phyloP scores from a whole-genome alignment of 2,113 vertebrate genomes.

The Leptodactylus fuscus region DNA sequence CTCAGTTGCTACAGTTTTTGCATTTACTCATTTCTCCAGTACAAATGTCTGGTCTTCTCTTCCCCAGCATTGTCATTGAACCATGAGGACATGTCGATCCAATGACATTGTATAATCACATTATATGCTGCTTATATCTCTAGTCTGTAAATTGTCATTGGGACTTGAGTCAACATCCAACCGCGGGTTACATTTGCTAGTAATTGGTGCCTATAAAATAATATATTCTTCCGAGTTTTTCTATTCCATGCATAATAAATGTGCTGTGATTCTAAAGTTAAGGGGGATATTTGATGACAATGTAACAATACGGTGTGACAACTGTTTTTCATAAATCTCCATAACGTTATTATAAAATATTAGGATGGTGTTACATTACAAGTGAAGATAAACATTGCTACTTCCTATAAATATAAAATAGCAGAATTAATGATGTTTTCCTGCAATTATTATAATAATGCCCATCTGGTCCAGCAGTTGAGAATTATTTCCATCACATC shows the following conservation, averaged over 20 bases:
- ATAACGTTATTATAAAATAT: neutral
- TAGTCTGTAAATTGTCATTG: neutral
- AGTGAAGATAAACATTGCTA: neutral
- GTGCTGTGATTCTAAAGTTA: neutral
- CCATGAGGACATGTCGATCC: neutral
- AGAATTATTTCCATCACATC: neutral
- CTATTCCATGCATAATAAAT: neutral
- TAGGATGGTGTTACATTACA: neutral
- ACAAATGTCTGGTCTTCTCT: neutral
- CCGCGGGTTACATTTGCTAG: neutral
- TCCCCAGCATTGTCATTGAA: neutral
- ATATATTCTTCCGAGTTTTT: neutral
- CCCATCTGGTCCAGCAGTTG: neutral
- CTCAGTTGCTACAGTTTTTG: neutral
- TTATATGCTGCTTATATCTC: neutral
- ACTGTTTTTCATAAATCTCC: neutral
- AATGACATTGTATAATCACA: neutral
- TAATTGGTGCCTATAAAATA: neutral
- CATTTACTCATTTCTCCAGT: neutral
- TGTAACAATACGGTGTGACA: neutral
- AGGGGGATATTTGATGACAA: neutral
- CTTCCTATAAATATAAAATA: neutral
- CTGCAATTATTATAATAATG: conserved; percentile 5
- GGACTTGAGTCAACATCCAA: neutral
- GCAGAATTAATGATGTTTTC: neutral